Evolutionary conservation across 2,888 invertebrate species (phyloP).

Genomic region (Meghimatium bilineatum): DNA sequence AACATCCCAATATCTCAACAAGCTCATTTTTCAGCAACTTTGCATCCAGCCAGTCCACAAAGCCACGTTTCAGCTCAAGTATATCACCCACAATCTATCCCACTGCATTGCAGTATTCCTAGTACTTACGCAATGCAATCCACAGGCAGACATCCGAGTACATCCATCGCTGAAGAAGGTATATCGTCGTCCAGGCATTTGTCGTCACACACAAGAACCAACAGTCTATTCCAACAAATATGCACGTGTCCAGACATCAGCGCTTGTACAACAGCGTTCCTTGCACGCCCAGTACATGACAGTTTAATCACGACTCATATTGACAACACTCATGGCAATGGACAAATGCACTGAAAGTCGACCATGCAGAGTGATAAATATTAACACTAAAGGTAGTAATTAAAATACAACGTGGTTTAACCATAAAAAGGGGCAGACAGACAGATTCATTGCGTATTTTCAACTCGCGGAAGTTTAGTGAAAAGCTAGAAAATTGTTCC

Average conservation of each 20-base stretch:
- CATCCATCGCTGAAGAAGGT: not conserved
- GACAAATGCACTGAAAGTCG: not conserved
- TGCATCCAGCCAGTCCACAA: not conserved
- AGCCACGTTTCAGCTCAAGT: not conserved
- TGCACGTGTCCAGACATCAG: conserved; percentile 1
- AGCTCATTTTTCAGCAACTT: not conserved
- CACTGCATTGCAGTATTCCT: not conserved
- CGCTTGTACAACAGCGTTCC: not conserved
- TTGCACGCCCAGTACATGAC: not conserved
- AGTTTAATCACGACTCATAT: not conserved
- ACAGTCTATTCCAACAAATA: not conserved
- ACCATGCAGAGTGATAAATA: not conserved
- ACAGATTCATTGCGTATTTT: too few relatives aligned
- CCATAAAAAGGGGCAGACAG: too few relatives aligned
- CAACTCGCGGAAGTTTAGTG: too few relatives aligned
- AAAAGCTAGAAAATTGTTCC: too few relatives aligned
- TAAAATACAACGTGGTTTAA: too few relatives aligned
- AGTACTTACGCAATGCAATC: not conserved
- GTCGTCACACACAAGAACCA: not conserved
- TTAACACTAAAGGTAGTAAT: not conserved
- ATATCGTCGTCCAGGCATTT: not conserved
- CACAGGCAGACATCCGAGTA: not conserved
- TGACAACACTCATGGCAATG: not conserved
- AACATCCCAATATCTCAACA: not conserved
- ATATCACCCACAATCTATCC: not conserved